phyloP scores from a whole-genome alignment of 2,888 invertebrate genomes.

The Vannuccia rotundouncinata region DNA sequence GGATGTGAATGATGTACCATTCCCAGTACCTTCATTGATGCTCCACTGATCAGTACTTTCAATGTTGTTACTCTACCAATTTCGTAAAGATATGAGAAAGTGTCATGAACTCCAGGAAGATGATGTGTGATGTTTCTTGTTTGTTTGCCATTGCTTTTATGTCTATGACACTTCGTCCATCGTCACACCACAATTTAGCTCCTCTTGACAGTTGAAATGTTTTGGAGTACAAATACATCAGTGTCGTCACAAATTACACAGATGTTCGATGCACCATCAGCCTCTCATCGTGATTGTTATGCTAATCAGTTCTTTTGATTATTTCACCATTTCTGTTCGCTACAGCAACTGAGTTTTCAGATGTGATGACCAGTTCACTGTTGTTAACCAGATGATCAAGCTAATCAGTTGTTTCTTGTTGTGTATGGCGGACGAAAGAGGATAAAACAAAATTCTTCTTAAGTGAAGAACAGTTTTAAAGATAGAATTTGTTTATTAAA shows the following conservation, averaged over 20 bases:
- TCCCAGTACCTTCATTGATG: slow-evolving; percentile 13
- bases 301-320: too few species aligned
- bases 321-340: too few species aligned
- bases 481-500: too few species aligned
- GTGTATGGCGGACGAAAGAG: too few species aligned
- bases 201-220: background rate
- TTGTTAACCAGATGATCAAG: too few species aligned
- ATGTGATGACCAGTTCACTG: too few species aligned
- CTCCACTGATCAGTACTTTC: background rate
- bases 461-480: too few species aligned
- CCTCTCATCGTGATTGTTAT: background rate
- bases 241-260: slow-evolving; percentile 1
- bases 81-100: background rate
- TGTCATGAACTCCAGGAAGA: slow-evolving; percentile 17
- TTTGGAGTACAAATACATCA: background rate
- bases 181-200: slow-evolving; percentile 3
- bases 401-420: too few species aligned
- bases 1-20: background rate
- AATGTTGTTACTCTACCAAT: background rate
- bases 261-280: background rate
- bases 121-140: slow-evolving; percentile 23
- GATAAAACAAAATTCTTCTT: too few species aligned
- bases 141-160: slow-evolving; percentile 19
- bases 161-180: slow-evolving; percentile 13
- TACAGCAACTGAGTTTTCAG: too few species aligned